Evolutionary conservation across 2,797 vertebrate species (phyloP).

Genomic region (Acanthornis magna): DNA sequence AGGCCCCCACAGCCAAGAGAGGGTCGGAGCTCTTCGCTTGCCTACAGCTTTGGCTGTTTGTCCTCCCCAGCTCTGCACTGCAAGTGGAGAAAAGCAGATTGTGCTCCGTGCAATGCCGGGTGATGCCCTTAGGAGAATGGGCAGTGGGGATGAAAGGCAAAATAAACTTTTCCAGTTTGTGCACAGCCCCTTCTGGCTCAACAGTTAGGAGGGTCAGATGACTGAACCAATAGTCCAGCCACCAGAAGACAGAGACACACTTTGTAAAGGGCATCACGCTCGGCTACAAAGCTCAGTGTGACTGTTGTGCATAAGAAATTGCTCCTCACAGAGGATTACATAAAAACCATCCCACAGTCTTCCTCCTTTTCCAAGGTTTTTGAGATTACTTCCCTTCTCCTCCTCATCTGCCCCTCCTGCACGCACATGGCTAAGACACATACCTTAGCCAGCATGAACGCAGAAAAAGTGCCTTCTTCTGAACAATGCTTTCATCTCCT

Average conservation of each 20-base stretch:
- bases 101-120: neutral
- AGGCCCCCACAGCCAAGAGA: neutral
- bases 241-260: neutral
- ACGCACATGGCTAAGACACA: neutral
- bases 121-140: neutral
- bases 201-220: neutral
- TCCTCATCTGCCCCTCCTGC: neutral
- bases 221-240: neutral
- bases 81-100: neutral
- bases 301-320: neutral
- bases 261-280: rapidly evolving
- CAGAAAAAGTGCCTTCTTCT: neutral
- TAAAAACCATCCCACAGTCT: neutral
- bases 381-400: neutral
- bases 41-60: neutral
- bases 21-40: neutral
- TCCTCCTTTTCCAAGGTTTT: neutral
- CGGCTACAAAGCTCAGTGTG: neutral
- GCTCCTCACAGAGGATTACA: neutral
- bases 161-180: neutral
- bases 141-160: neutral
- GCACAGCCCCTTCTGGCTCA: neutral
- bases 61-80: neutral
- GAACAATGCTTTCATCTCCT: neutral
- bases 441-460: neutral